These are phyloP conservation scores for Bombus affinis DNA, from an alignment of 1,140 invertebrate genomes.

Conservation along the genomic window DNA sequence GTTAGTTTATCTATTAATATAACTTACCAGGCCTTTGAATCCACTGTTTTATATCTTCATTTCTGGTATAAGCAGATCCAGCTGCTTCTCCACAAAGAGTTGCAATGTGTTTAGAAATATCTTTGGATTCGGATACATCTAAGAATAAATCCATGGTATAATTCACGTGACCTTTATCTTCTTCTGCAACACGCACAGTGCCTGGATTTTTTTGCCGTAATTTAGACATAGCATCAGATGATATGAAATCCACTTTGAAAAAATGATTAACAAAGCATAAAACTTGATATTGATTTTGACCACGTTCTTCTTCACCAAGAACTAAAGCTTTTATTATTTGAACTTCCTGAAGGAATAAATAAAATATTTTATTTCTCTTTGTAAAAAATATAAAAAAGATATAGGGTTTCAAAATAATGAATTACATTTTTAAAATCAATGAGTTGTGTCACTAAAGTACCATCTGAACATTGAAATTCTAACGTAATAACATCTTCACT, in stretches of 20 bases:
- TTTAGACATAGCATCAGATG: conserved; percentile 98
- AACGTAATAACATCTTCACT: conserved; percentile 93
- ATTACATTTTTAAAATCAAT: conserved; percentile 97
- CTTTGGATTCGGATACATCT: conserved; percentile 85
- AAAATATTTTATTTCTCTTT: neutral
- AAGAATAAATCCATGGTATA: conserved; percentile 92
- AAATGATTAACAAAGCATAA: conserved; percentile 96
- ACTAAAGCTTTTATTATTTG: conserved; percentile 95
- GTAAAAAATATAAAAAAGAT: neutral
- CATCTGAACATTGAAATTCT: conserved; percentile 95
- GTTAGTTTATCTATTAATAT: conserved; percentile 12
- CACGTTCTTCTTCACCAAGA: conserved; percentile 97
- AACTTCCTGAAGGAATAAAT: conserved; percentile 88
- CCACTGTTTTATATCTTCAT: conserved; percentile 91
- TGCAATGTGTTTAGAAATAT: conserved; percentile 89
- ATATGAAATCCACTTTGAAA: conserved; percentile 95
- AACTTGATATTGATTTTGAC: conserved; percentile 94
- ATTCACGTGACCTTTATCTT: conserved; percentile 91
- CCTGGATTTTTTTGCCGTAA: conserved; percentile 92
- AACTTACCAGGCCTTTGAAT: conserved; percentile 87
- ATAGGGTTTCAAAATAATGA: conserved; percentile 58
- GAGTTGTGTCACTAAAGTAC: conserved; percentile 94
- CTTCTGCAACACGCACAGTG: conserved; percentile 91
- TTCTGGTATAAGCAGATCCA: conserved; percentile 90
- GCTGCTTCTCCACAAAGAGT: conserved; percentile 89